Evolutionary conservation across 1,140 invertebrate genomes (phyloP), one percentile per base, ranked within the genome.

Genomic region (Lepeophtheirus salmonis): DNA sequence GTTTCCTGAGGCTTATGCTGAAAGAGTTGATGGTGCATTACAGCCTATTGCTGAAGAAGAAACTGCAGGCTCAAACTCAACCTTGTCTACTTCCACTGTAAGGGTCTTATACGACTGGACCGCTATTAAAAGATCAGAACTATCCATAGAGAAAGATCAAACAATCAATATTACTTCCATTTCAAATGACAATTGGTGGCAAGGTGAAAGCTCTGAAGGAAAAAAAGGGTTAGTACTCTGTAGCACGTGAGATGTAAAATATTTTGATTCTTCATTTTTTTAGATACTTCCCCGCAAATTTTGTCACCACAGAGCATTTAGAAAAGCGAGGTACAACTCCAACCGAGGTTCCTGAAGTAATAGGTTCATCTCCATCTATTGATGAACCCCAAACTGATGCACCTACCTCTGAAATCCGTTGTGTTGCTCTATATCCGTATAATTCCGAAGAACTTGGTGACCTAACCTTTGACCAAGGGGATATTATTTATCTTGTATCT

Each of bases 1-100:
- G 89, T 97, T 97, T 74, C 94, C 95, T 2, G 88, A 95, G 72
- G 87, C 88, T 3, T 97, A 97, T 71, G 90, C 91, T 13, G 87
- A 95, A 68, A 79, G 80, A 23, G 70, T 89, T n/a, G 65, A 66
- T 50, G 63, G 67, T 14, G 62, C 58, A n/a, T 16, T n/a, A 24
- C 61, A 62, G 24, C 16, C 21, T 17, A 52, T 20, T 25, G 53
- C 53, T 12, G 53, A 55, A 17, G 53, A 41, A 41, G 30, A 41
- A 6, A 10, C 30, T 41, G 30, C n/a, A 6, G n/a, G 30, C 30
- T 41, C 30, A 6, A 41, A n/a, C 30, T 6, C 14, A 3, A 20
- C 3, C 50, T 10, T 10, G 16, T 16, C 18, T 52, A 18, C 50
- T 6, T 10, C 50, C 16, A 41, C 30, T 41, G 30, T n/a, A 6